Conservation (phyloP, 2,113 vertebrate species). For the Calyptomena viridis region DNA sequence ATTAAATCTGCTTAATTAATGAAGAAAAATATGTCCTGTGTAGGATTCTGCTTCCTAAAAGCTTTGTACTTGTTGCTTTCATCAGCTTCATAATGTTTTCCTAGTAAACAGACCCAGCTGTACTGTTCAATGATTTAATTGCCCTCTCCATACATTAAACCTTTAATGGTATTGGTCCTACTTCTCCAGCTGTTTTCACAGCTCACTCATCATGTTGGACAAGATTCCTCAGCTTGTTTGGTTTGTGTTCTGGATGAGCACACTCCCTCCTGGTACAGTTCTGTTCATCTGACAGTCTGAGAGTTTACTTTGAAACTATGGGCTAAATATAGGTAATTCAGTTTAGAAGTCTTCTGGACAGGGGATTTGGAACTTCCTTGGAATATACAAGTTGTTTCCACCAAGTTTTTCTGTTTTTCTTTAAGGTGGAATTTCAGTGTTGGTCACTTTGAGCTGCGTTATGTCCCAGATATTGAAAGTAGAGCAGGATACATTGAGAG, state of each 20-base stretch:
- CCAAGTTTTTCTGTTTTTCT: constrained; percentile 42
- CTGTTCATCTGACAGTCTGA: neutral
- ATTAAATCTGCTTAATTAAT: neutral
- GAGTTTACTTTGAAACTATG: neutral
- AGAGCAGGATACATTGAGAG: constrained; percentile 88
- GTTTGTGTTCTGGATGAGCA: neutral
- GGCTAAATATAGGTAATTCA: neutral
- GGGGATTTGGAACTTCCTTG: neutral
- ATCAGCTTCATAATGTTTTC: neutral
- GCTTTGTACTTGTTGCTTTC: neutral
- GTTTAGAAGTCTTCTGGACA: neutral
- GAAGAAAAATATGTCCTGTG: neutral
- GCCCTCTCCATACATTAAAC: neutral
- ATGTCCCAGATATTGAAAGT: constrained; percentile 83
- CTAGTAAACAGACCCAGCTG: neutral
- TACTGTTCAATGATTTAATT: neutral
- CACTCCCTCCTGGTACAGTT: neutral
- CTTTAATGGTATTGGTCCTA: neutral
- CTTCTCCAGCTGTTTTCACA: neutral
- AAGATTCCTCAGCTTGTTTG: neutral
- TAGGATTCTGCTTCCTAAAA: neutral
- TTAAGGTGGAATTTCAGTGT: constrained; percentile 99
- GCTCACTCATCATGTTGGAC: neutral
- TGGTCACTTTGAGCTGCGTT: constrained; percentile 94
- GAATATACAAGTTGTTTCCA: neutral